Conservation (phyloP, 2,113 vertebrate genomes). For the Clupea harengus region DNA sequence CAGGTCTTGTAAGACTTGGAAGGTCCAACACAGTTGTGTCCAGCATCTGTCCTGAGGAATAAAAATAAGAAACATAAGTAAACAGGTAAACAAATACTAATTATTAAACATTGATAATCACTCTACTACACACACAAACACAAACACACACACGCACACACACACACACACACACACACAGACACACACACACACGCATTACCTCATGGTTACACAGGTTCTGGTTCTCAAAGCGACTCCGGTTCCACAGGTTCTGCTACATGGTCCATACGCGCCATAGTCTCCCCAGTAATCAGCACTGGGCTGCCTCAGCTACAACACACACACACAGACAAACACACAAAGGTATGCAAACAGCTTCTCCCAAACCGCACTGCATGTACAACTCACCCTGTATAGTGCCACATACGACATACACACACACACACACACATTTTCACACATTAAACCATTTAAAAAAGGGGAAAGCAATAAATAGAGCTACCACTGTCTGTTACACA, state of each 20-base stretch:
- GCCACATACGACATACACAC: background rate
- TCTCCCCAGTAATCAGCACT: slow-evolving; percentile 63
- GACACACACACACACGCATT: background rate
- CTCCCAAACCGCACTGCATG: no score
- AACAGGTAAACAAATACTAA: background rate
- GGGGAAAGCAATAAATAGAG: background rate
- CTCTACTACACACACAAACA: no score
- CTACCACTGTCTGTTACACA: background rate
- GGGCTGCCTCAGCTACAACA: slow-evolving; percentile 48
- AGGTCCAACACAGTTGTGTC: slow-evolving; percentile 80
- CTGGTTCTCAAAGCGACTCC: slow-evolving; percentile 66
- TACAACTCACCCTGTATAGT: background rate
- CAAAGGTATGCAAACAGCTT: no score
- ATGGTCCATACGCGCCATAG: slow-evolving; percentile 65
- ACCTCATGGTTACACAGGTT: slow-evolving; percentile 58
- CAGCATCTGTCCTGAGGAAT: slow-evolving; percentile 76
- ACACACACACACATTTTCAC: background rate
- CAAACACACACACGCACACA: no score
- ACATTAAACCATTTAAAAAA: background rate
- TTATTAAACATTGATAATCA: background rate
- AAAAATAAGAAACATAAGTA: background rate
- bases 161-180: no score
- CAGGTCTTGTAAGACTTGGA: slow-evolving; percentile 76
- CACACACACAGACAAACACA: slow-evolving; percentile 30
- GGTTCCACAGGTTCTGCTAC: slow-evolving; percentile 70